Conservation (phyloP, 2,797 vertebrate species). For the Anabacerthia variegaticeps region DNA sequence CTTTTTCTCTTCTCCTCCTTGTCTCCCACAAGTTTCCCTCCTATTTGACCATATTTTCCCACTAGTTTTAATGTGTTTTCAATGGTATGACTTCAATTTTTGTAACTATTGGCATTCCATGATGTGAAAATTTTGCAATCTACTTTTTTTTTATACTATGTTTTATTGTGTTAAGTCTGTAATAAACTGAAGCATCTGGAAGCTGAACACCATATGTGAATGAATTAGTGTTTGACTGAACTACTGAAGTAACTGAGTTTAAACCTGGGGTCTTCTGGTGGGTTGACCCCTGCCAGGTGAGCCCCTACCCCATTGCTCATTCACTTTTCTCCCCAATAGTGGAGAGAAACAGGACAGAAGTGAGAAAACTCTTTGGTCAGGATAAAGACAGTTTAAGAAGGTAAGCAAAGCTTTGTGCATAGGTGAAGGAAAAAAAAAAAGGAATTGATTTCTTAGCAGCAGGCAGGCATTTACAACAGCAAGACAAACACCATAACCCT, state of each 20-base stretch:
- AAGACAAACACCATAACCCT: not conserved
- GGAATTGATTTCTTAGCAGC: not conserved
- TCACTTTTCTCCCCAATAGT: not conserved
- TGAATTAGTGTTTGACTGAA: not conserved
- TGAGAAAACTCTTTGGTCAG: not conserved
- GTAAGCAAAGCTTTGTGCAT: not conserved
- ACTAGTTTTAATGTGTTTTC: not conserved
- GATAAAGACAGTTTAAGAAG: not conserved
- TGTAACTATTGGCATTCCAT: not conserved
- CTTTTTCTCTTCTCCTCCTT: not conserved
- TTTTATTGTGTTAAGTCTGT: not conserved
- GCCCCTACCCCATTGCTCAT: fast-evolving
- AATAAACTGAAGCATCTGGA: constrained; percentile 33
- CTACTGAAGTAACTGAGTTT: not conserved
- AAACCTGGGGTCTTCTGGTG: not conserved
- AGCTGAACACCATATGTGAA: not conserved
- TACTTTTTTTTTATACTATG: not conserved
- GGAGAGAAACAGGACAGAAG: not conserved
- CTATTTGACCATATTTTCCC: not conserved
- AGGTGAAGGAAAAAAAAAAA: not conserved
- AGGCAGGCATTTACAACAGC: not conserved
- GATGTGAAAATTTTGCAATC: not conserved
- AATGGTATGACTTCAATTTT: not conserved
- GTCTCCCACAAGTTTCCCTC: not conserved
- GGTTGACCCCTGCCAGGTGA: not conserved